Evolutionary conservation across 2,888 invertebrate genomes (phyloP).

Genomic region (Megaustenia siamemsis): DNA sequence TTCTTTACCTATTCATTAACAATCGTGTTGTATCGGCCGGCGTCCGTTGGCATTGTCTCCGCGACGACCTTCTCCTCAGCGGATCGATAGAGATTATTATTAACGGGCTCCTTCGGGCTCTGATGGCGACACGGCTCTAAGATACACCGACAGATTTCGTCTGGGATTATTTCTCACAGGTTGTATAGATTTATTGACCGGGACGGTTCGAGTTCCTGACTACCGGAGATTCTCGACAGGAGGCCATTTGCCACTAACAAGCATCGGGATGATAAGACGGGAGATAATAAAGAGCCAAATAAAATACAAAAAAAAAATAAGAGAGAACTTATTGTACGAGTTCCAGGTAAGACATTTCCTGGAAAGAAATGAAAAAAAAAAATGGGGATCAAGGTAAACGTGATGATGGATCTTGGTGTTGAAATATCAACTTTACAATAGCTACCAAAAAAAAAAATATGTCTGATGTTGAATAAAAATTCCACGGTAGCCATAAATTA

Average conservation of each 20-base stretch:
- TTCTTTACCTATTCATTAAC: conserved; percentile 50
- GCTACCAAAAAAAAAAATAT: too few relatives aligned
- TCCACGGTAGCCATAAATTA: too few relatives aligned
- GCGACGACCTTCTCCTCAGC: conserved; percentile 4
- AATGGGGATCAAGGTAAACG: too few relatives aligned
- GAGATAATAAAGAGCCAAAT: background rate
- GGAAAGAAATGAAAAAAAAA: too few relatives aligned
- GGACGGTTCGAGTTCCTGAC: background rate
- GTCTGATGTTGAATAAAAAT: too few relatives aligned
- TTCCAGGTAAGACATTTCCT: background rate
- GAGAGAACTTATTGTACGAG: background rate
- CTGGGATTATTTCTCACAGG: conserved; percentile 49
- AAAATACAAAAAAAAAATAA: background rate
- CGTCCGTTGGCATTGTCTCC: conserved; percentile 45
- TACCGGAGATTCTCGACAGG: background rate
- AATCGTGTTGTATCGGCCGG: conserved; percentile 42
- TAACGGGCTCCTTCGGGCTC: conserved; percentile 31
- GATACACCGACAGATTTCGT: conserved; percentile 42
- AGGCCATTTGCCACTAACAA: conserved; percentile 25
- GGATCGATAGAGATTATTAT: conserved; percentile 50
- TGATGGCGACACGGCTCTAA: conserved; percentile 42
- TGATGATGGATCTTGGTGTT: too few relatives aligned
- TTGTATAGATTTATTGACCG: conserved; percentile 49
- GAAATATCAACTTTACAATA: too few relatives aligned
- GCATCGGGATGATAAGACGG: background rate